A percentile compares a stretch with the other conserved stretches of the same genome.
Evolutionary conservation across 2,113 vertebrate species (phyloP).

Genomic region (Tragelaphus imberbis): DNA sequence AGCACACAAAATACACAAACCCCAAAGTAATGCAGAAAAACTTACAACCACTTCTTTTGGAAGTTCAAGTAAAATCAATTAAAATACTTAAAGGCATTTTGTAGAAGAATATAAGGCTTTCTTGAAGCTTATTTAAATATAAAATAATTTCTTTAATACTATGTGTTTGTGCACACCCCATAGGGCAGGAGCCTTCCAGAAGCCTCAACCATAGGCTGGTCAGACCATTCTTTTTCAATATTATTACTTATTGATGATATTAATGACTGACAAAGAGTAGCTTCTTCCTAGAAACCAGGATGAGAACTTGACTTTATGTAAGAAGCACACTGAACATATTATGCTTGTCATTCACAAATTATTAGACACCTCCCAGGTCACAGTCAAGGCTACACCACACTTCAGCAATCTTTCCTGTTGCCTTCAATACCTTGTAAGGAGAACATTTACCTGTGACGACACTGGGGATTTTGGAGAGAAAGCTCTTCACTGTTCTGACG

Average conservation of each 20-base stretch:
- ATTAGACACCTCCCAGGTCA: not conserved
- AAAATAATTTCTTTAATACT: not conserved
- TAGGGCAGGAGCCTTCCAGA: not conserved
- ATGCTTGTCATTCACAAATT: not conserved
- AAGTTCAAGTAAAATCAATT: not conserved
- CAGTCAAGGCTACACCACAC: not conserved
- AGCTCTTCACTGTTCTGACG: constrained; percentile 96
- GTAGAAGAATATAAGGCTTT: not conserved
- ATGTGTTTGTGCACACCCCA: not conserved
- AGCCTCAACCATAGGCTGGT: not conserved
- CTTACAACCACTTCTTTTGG: not conserved
- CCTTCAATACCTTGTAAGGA: not conserved
- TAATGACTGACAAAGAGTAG: not conserved
- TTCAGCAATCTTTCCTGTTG: not conserved
- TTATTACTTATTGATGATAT: not conserved
- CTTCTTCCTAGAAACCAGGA: not conserved
- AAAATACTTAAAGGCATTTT: not conserved
- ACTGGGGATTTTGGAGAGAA: constrained; percentile 97
- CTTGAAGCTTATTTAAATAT: not conserved
- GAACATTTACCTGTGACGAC: constrained; percentile 89
- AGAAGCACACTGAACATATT: not conserved
- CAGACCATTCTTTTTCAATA: not conserved
- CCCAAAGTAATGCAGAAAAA: not conserved
- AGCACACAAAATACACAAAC: not conserved
- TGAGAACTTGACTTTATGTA: not conserved